Evolutionary conservation across 1,140 invertebrate genomes (phyloP).

Genomic region (Adelges cooleyi): DNA sequence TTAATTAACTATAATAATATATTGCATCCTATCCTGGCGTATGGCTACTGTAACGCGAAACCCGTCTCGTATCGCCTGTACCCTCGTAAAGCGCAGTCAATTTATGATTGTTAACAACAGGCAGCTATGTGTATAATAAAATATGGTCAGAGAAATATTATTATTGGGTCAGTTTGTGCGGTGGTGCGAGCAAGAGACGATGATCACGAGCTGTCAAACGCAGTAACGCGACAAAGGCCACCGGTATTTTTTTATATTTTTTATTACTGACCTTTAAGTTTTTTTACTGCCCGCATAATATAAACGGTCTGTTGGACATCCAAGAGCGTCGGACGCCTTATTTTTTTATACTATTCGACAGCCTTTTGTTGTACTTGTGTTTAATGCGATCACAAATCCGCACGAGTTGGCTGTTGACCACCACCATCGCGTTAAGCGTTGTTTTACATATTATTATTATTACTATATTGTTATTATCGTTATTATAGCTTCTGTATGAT

Average conservation of each 20-base stretch:
- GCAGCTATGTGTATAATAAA: neutral
- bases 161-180: conserved; percentile 4
- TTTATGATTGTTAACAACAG: conserved; percentile 15
- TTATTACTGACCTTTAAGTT: conserved; percentile 6
- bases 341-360: too few relatives aligned
- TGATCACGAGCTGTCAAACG: neutral
- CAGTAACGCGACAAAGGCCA: neutral
- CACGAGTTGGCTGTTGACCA: neutral
- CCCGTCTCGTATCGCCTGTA: too few relatives aligned
- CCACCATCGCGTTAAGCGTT: neutral
- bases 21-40: too few relatives aligned
- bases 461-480: conserved; percentile 1
- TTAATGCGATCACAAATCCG: too few relatives aligned
- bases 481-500: neutral
- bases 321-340: neutral
- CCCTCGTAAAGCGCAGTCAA: neutral
- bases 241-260: conserved; percentile 5
- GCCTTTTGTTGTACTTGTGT: neutral
- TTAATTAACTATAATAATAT: too few relatives aligned
- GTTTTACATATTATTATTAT: neutral
- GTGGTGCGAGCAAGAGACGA: neutral
- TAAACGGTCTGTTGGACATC: neutral
- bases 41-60: too few relatives aligned
- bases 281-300: conserved; percentile 12
- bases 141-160: neutral